Evolutionary conservation across 2,113 vertebrate genomes (phyloP), one percentile per base, ranked within the genome.

Genomic region (Grallaria varia): DNA sequence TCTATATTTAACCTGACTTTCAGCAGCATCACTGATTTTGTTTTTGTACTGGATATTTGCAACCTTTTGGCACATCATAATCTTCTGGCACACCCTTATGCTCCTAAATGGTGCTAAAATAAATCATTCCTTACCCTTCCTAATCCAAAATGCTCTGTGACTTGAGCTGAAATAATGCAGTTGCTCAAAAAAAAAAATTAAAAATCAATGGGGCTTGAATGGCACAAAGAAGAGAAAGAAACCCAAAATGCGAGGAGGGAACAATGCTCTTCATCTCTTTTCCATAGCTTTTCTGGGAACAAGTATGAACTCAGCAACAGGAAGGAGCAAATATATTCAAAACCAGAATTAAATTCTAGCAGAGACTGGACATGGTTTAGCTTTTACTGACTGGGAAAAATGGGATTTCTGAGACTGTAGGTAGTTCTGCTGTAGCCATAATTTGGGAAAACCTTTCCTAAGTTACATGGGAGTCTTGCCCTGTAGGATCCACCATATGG

Each of bases 1-100:
- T 92, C 85, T 91, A 56, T 83, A 71, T 86, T 90, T 93, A 95
- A 91, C 82, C 47, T 14, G 53, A 58, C 49, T 91, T 73, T 21
- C 75, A 91, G 64, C 84, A 56, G 68, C 77, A 69, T 33, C 63
- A 8, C 0, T 16, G 63, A 44, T 93, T 86, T 76, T 74, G 55
- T 16, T 72, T 95, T 92, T 64, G 56, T 58, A 39, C 71, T n/a
- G 82, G 20, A 37, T 79, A 58, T 66, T 95, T 97, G 68, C 37
- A 88, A n/a, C 72, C 77, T 66, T 86, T 77, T 87, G 90, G 93
- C 82, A 27, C 47, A 6, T 55, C 28, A 4, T 20, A 83, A 93
- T 94, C 78, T 91, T 68, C 90, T 96, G 92, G 93, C 87, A 80
- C 6, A 23, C 68, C 39, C 50, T 69, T 10, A 16, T 10, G 63